Evolutionary conservation across 2,113 vertebrate species (phyloP).

Genomic region (Heterocephalus glaber): DNA sequence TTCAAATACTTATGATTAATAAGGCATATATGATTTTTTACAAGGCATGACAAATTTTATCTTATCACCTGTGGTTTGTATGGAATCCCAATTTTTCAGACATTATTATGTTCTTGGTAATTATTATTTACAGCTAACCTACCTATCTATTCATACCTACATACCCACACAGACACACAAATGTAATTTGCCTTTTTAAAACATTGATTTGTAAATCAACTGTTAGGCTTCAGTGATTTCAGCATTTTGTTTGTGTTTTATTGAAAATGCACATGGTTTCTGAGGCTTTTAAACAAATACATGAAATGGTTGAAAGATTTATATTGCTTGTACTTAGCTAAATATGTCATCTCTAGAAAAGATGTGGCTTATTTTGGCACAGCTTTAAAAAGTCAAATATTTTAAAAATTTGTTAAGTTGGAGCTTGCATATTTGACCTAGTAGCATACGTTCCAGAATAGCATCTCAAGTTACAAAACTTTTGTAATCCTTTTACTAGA

Average conservation of each 20-base stretch:
- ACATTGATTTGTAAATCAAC: conserved; percentile 80
- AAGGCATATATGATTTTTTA: background rate
- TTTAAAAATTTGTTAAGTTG: conserved; percentile 91
- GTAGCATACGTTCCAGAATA: conserved; percentile 85
- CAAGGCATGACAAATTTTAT: conserved; percentile 52
- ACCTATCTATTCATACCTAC: background rate
- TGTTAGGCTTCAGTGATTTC: conserved; percentile 83
- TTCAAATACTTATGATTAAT: background rate
- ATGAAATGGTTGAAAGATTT: conserved; percentile 90
- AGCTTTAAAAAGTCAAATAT: conserved; percentile 89
- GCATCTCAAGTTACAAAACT: conserved; percentile 85
- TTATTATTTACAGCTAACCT: conserved; percentile 29
- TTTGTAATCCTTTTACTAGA: conserved; percentile 85
- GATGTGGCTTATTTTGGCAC: conserved; percentile 90
- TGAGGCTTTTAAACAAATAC: conserved; percentile 89
- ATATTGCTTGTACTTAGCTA: conserved; percentile 87
- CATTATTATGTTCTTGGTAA: conserved; percentile 75
- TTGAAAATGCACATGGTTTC: conserved; percentile 85
- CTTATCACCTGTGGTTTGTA: conserved; percentile 61
- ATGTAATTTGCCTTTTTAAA: conserved; percentile 79
- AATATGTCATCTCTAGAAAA: conserved; percentile 90
- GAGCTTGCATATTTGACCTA: conserved; percentile 90
- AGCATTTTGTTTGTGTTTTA: conserved; percentile 86
- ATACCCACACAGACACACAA: conserved; percentile 18
- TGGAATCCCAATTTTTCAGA: conserved; percentile 67